Percentiles rank a stretch among this genome's conserved stretches.
Conservation (phyloP, 2,113 vertebrate species). For the Sialia sialis region DNA sequence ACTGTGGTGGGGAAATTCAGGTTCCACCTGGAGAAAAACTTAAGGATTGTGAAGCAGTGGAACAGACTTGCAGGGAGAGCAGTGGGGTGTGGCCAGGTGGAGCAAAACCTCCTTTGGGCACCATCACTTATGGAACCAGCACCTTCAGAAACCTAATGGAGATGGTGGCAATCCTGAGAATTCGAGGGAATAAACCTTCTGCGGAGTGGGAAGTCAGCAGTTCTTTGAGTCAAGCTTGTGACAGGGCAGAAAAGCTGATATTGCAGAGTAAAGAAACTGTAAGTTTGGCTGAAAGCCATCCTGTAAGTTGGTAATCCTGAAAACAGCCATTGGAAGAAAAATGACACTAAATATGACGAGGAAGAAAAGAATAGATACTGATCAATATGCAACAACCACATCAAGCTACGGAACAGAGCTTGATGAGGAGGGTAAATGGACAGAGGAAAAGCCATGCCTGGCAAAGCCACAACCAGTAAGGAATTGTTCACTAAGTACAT, state of each 20-base stretch:
- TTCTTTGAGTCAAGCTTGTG: background rate
- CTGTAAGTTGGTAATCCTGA: background rate
- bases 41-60: background rate
- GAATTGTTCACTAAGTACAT: background rate
- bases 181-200: background rate
- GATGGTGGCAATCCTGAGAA: background rate
- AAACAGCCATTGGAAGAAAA: background rate
- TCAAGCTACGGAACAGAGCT: background rate
- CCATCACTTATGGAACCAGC: background rate
- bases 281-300: background rate
- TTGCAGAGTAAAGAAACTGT: background rate
- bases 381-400: background rate
- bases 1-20: background rate
- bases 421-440: background rate
- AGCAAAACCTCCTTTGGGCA: background rate
- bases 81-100: background rate
- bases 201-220: background rate
- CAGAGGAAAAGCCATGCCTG: background rate
- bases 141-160: background rate
- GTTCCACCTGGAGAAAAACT: background rate
- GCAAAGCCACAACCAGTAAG: background rate
- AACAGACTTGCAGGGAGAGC: background rate
- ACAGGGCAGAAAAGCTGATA: background rate
- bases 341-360: background rate
- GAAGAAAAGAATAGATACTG: background rate